Conservation (phyloP, 2,888 invertebrate genomes). For the Acleris sparsana region DNA sequence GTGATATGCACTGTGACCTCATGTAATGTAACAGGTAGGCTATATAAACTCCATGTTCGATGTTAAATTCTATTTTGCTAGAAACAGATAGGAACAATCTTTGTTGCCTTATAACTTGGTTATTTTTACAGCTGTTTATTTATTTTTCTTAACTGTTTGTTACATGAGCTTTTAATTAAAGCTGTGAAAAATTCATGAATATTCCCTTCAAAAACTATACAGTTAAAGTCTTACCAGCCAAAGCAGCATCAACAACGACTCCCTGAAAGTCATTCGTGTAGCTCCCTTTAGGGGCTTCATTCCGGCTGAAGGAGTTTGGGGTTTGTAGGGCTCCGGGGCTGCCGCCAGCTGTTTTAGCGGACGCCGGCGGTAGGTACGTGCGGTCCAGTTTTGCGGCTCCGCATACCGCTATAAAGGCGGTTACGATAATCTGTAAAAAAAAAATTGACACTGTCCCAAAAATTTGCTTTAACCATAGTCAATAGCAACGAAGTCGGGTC, state of each 20-base stretch:
- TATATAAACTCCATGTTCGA: too few species aligned
- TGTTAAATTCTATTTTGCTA: too few species aligned
- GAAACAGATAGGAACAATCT: too few species aligned
- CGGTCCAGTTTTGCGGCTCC: constrained; percentile 68
- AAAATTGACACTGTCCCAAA: neutral
- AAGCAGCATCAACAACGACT: constrained; percentile 72
- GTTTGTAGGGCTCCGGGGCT: constrained; percentile 56
- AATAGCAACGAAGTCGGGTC: too few species aligned
- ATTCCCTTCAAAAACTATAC: neutral
- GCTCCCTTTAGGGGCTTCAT: constrained; percentile 60
- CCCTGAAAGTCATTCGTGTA: constrained; percentile 69
- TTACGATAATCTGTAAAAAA: constrained; percentile 59
- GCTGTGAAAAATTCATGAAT: too few species aligned
- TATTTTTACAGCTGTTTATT: too few species aligned
- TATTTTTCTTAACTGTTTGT: too few species aligned
- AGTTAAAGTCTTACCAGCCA: constrained; percentile 46
- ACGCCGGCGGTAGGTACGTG: constrained; percentile 64
- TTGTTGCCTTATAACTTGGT: too few species aligned
- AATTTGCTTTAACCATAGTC: too few species aligned
- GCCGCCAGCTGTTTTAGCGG: constrained; percentile 68
- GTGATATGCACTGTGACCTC: too few species aligned
- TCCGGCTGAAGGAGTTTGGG: constrained; percentile 54
- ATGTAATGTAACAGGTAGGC: too few species aligned
- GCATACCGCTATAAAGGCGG: constrained; percentile 69
- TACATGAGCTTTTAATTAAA: too few species aligned